Evolutionary conservation across 2,888 invertebrate species (phyloP).

Genomic region (Aphidius colemani): DNA sequence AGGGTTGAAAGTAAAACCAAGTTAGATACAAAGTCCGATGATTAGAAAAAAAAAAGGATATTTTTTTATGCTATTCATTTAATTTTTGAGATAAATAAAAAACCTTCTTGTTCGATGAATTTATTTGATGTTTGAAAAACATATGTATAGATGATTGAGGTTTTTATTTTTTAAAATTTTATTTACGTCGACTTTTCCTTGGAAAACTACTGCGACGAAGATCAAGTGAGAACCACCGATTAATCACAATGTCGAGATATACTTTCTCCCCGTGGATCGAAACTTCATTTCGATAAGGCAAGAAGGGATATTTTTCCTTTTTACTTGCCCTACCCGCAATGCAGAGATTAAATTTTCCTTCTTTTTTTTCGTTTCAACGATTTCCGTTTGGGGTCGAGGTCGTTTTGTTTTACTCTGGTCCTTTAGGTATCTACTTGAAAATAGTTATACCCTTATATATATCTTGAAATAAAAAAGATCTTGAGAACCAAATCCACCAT

Average conservation of each 20-base stretch:
- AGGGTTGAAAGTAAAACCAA: conserved; percentile 16
- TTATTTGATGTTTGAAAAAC: background rate
- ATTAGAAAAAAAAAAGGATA: no score
- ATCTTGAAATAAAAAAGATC: conserved; percentile 30
- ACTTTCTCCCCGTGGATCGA: conserved; percentile 34
- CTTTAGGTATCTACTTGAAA: conserved; percentile 12
- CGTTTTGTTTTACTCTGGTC: conserved; percentile 29
- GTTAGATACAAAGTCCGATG: background rate
- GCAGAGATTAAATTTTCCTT: conserved; percentile 46
- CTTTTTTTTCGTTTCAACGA: conserved; percentile 39
- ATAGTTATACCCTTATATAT: no score
- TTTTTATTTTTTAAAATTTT: background rate
- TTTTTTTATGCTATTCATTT: conserved; percentile 13
- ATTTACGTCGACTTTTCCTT: background rate
- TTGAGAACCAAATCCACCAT: background rate
- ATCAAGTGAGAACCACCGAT: conserved; percentile 32
- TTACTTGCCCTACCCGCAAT: background rate
- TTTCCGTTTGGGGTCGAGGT: conserved; percentile 29
- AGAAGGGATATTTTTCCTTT: background rate
- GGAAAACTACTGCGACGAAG: background rate
- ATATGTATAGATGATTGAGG: background rate
- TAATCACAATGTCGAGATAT: conserved; percentile 41
- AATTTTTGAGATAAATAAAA: conserved; percentile 4
- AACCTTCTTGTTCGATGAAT: conserved; percentile 4
- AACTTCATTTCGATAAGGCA: conserved; percentile 47